Percentiles rank a stretch among this genome's conserved stretches.
Evolutionary conservation across 2,113 vertebrate species (phyloP).

Genomic region (Sceloporus tristichus): DNA sequence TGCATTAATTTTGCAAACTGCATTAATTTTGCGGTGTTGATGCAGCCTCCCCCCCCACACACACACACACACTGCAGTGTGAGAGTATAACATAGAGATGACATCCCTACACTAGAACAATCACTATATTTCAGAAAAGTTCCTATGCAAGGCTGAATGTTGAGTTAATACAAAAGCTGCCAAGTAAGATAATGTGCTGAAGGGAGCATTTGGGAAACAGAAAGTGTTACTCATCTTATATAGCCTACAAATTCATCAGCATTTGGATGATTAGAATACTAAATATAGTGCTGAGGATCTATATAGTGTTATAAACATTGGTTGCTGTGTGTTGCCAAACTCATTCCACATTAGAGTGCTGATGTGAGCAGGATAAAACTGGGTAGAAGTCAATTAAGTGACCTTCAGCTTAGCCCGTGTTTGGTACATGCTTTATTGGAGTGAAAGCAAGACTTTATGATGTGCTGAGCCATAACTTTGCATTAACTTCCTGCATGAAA

Average conservation of each 20-base stretch:
- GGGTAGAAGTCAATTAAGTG: slow-evolving; percentile 11
- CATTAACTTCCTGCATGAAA: neutral
- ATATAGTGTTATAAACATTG: neutral
- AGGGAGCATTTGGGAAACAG: neutral
- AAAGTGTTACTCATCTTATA: neutral
- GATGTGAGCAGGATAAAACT: neutral
- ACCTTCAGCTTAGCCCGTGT: slow-evolving; percentile 29
- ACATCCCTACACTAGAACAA: neutral
- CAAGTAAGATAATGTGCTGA: slow-evolving; percentile 14
- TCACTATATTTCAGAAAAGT: neutral
- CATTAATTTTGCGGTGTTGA: too few species aligned
- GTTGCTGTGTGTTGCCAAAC: neutral
- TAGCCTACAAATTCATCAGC: slow-evolving; percentile 12
- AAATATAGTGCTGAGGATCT: slow-evolving; percentile 1
- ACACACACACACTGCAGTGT: neutral
- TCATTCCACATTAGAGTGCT: neutral
- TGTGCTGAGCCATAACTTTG: slow-evolving; percentile 38
- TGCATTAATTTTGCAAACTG: too few species aligned
- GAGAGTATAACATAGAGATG: neutral
- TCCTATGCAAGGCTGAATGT: neutral
- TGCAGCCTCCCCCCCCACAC: too few species aligned
- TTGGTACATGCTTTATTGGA: slow-evolving; percentile 19
- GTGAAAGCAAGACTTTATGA: slow-evolving; percentile 18
- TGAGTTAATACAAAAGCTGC: neutral
- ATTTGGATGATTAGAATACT: slow-evolving; percentile 14